phyloP scores from a whole-genome alignment of 2,888 invertebrate species.

The Drosophila mercatorum region DNA sequence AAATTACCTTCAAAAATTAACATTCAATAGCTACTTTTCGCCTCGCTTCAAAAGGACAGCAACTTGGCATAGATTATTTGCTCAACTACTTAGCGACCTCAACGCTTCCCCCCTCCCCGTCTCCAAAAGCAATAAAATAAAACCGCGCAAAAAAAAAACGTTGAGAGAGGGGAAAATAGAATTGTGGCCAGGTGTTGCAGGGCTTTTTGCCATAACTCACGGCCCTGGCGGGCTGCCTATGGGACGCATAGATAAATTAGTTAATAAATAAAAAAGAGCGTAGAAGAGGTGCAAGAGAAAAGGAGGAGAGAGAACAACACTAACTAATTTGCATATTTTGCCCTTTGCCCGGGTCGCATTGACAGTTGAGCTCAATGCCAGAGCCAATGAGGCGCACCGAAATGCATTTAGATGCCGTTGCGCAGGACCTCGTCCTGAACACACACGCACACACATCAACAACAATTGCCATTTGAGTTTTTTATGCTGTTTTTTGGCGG shows the following conservation, averaged over 20 bases:
- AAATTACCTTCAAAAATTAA: not conserved
- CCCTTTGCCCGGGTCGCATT: slow-evolving; percentile 66
- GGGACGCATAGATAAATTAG: slow-evolving; percentile 73
- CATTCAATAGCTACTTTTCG: not conserved
- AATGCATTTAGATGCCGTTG: slow-evolving; percentile 67
- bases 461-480: slow-evolving; percentile 70
- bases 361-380: slow-evolving; percentile 69
- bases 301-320: slow-evolving; percentile 31
- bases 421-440: slow-evolving; percentile 19
- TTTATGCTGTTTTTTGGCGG: slow-evolving; percentile 66
- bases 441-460: slow-evolving; percentile 10
- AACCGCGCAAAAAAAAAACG: slow-evolving; percentile 29
- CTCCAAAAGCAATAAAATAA: slow-evolving; percentile 17
- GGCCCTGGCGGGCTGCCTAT: slow-evolving; percentile 63
- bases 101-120: slow-evolving; percentile 1
- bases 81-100: slow-evolving; percentile 24
- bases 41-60: not conserved
- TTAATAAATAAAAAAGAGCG: slow-evolving; percentile 69
- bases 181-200: slow-evolving; percentile 77
- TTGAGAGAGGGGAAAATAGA: slow-evolving; percentile 35
- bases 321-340: slow-evolving; percentile 81
- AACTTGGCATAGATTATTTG: slow-evolving; percentile 1
- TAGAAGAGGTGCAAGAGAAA: slow-evolving; percentile 2
- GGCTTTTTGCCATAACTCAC: slow-evolving; percentile 73
- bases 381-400: slow-evolving; percentile 75